Evolutionary conservation across 2,113 vertebrate genomes (phyloP).

Genomic region (Garra rufa): DNA sequence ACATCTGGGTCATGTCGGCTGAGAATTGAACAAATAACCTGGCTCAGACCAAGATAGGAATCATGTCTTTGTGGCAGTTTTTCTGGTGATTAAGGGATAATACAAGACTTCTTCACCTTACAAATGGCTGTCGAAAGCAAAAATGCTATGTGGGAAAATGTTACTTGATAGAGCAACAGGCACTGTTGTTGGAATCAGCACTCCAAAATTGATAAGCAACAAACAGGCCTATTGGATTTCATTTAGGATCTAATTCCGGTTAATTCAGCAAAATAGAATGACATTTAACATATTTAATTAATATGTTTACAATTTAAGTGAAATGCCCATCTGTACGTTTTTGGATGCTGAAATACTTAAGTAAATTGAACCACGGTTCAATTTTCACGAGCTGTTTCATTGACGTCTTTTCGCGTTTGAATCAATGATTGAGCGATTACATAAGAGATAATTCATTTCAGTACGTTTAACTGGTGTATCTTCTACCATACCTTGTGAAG

Average conservation of each 20-base stretch:
- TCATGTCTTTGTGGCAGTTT: not conserved
- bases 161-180: not conserved
- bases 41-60: not conserved
- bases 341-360: too few relatives aligned
- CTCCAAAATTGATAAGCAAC: not conserved
- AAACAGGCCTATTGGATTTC: too few relatives aligned
- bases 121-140: not conserved
- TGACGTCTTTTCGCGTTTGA: not conserved
- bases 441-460: not conserved
- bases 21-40: not conserved
- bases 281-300: too few relatives aligned
- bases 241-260: not conserved
- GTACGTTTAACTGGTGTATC: not conserved
- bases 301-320: not conserved
- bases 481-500: not conserved
- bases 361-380: too few relatives aligned
- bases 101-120: not conserved
- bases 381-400: not conserved
- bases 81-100: not conserved
- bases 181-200: not conserved
- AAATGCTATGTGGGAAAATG: not conserved
- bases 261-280: not conserved
- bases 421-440: not conserved
- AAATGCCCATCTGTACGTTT: not conserved
- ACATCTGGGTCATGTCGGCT: not conserved